phyloP scores from a whole-genome alignment of 2,888 invertebrate genomes.

The Cenopis cana region DNA sequence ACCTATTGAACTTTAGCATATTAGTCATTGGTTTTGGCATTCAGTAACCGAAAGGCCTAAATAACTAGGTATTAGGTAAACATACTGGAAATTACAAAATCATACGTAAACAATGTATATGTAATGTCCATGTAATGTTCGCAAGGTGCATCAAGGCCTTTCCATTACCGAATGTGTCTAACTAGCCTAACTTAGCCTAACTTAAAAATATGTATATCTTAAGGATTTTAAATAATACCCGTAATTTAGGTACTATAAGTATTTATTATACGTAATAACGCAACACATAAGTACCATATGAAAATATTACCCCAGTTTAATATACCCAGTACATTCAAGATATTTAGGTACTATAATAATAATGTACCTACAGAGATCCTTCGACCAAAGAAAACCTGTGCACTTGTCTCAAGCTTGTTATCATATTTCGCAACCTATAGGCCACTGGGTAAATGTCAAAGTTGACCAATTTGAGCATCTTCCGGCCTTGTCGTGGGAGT shows the following conservation, averaged over 20 bases:
- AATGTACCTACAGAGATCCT: no score
- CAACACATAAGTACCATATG: no score
- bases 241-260: not conserved
- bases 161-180: not conserved
- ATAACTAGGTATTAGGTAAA: no score
- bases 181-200: not conserved
- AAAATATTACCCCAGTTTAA: no score
- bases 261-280: not conserved
- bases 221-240: not conserved
- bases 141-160: not conserved
- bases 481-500: conserved; percentile 11
- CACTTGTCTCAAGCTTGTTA: conserved; percentile 16
- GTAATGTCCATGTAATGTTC: not conserved
- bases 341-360: no score
- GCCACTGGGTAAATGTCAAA: conserved; percentile 27
- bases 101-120: not conserved
- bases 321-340: no score
- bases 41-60: conserved; percentile 2
- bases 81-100: not conserved
- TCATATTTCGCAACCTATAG: conserved; percentile 18
- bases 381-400: no score
- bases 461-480: conserved; percentile 20
- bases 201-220: not conserved
- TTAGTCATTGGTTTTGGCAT: conserved; percentile 15
- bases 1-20: conserved; percentile 2